Evolutionary conservation across 2,797 vertebrate genomes (phyloP), one percentile per base, ranked within the genome.

Genomic region (Prunella strophiata): DNA sequence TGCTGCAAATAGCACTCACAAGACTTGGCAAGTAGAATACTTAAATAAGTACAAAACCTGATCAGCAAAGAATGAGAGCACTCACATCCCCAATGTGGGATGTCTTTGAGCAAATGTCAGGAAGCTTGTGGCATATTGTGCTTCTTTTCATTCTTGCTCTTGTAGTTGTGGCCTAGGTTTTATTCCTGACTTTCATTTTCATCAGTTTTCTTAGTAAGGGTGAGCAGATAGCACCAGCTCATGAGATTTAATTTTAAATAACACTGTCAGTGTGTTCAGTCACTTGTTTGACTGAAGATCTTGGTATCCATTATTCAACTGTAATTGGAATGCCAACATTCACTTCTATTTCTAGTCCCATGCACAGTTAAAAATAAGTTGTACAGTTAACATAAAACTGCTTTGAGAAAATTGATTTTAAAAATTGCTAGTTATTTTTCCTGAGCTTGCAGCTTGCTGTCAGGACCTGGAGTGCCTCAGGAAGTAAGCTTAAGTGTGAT

Each of bases 11-110:
- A 85, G 26, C 47, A 27, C 21, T 84, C 32, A 10, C 1, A 4
- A 72, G 45, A 34, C 50, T 59, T 55, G 52, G 80, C 10, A 72
- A 59, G 36, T 50, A 48, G n/a, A 71, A 21, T 54, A 52, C 43
- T 67, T 80, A 59, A 32, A 4, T 43, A 73, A 50, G 17, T 48
- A 36, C 15, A n/a, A 43, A 85, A 89, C 45, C 11, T 57, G 19
- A 52, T 71, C 1, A 0, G 21, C 48, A 51, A 74, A 79, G 57
- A 70, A n/a, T 11, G 11, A 66, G n/a, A 91, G 13, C 16, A 25
- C 80, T 83, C 54, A 25, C 14, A 5, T 65, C 7, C 22, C n/a
- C 0, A 0, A 0, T 3, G 4, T 65, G 27, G 20, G 36, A 42
- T 10, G 9, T 25, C 43, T 77, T 89, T 84, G 50, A 59, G 67